Conservation (phyloP, 2,113 vertebrate species). For the Ammodytes marinus region DNA sequence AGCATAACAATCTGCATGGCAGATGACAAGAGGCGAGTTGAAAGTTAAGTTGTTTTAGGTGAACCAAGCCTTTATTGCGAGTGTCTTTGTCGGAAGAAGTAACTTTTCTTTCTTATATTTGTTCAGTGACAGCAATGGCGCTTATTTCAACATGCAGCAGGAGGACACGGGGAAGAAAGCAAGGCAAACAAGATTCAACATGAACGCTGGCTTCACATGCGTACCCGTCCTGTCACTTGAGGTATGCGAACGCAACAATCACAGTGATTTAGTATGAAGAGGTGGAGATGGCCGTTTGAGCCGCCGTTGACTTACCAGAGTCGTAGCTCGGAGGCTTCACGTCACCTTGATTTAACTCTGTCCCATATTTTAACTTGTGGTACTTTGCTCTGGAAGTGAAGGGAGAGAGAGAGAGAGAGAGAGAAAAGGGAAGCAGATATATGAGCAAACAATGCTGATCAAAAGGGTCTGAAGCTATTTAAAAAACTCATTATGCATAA, state of each 20-base stretch:
- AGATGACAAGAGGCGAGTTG: neutral
- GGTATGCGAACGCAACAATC: slow-evolving; percentile 64
- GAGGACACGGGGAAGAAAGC: slow-evolving; percentile 41
- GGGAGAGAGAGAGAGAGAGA: slow-evolving; percentile 17
- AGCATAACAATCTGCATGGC: neutral
- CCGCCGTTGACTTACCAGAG: slow-evolving; percentile 89
- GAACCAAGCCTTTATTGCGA: neutral
- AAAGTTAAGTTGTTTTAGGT: neutral
- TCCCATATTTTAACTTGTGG: slow-evolving; percentile 99
- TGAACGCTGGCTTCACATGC: slow-evolving; percentile 33
- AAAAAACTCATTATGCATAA: slow-evolving; percentile 43
- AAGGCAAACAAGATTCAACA: slow-evolving; percentile 71
- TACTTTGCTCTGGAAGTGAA: slow-evolving; percentile 92
- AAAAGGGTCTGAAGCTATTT: slow-evolving; percentile 41
- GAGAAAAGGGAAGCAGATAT: slow-evolving; percentile 34
- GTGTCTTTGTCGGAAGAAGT: neutral
- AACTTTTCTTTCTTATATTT: slow-evolving; percentile 2
- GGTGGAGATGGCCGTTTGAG: slow-evolving; percentile 21
- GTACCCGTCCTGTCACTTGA: slow-evolving; percentile 47
- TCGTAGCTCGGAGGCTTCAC: slow-evolving; percentile 98
- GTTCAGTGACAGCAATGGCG: neutral
- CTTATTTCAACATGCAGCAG: slow-evolving; percentile 23
- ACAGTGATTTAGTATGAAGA: slow-evolving; percentile 46
- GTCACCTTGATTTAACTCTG: slow-evolving; percentile 98
- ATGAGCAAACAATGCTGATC: slow-evolving; percentile 35